These are phyloP conservation scores for Centruroides vittatus DNA, from an alignment of 1,140 invertebrate species.

Conservation along the genomic window DNA sequence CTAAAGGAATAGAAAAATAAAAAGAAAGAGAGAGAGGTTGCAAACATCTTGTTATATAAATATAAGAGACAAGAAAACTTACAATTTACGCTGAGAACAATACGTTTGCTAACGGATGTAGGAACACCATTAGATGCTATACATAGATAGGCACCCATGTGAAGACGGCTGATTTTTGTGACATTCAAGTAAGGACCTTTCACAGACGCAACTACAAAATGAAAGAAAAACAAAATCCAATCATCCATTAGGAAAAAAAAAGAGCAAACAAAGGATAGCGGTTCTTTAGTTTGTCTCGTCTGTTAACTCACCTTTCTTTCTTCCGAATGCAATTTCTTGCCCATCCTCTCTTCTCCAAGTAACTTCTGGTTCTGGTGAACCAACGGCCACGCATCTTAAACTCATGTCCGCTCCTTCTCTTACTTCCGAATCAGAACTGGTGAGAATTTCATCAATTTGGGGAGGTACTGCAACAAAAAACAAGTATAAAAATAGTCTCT, in stretches of 20 bases:
- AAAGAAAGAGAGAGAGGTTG: slow-evolving; percentile 43
- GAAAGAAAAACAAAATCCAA: too few relatives aligned
- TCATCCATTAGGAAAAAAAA: too few relatives aligned
- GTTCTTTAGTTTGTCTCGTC: too few relatives aligned
- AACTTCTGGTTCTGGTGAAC: slow-evolving; percentile 32
- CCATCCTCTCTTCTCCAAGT: slow-evolving; percentile 31
- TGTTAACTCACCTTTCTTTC: slow-evolving; percentile 9
- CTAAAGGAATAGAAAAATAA: slow-evolving; percentile 20
- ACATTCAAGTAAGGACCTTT: slow-evolving; percentile 70
- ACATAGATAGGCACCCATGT: slow-evolving; percentile 82
- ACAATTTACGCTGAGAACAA: slow-evolving; percentile 62
- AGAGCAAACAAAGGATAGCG: too few relatives aligned
- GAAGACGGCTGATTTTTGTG: slow-evolving; percentile 64
- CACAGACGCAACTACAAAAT: slow-evolving; percentile 45
- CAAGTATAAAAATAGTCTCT: slow-evolving; percentile 2
- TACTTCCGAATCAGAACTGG: slow-evolving; percentile 20
- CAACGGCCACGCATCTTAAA: slow-evolving; percentile 30
- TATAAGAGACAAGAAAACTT: slow-evolving; percentile 34
- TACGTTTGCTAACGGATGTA: slow-evolving; percentile 59
- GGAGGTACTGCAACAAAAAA: slow-evolving; percentile 18
- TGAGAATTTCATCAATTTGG: slow-evolving; percentile 17
- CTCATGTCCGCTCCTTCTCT: slow-evolving; percentile 20
- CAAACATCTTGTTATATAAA: too few relatives aligned
- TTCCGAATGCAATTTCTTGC: slow-evolving; percentile 18
- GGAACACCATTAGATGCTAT: slow-evolving; percentile 59